Percentiles rank a stretch among this genome's conserved stretches.
Evolutionary conservation across 2,797 vertebrate genomes (phyloP).

Genomic region (Todus mexicanus): DNA sequence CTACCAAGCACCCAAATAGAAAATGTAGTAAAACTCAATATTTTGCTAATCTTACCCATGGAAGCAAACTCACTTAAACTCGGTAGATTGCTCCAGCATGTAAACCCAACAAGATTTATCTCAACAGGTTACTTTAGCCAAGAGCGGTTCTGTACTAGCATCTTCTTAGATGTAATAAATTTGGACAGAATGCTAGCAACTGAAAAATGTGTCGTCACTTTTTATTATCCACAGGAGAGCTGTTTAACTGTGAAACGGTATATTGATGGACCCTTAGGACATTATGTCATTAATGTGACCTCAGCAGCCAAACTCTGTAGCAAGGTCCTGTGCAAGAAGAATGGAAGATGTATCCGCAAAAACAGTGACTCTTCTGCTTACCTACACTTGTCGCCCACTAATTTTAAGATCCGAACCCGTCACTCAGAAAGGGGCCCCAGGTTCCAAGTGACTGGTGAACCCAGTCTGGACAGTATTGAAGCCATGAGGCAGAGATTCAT

Average conservation of each 20-base stretch:
- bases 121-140: neutral
- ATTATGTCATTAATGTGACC: constrained; percentile 89
- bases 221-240: constrained; percentile 76
- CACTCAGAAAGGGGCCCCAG: constrained; percentile 24
- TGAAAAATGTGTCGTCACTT: neutral
- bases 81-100: neutral
- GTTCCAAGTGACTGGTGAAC: constrained; percentile 77
- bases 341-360: constrained; percentile 86
- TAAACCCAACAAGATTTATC: neutral
- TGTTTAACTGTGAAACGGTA: constrained; percentile 84
- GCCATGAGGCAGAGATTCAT: constrained; percentile 86
- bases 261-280: constrained; percentile 82
- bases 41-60: neutral
- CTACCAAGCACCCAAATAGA: neutral
- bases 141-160: neutral
- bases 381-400: constrained; percentile 82
- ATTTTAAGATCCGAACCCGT: constrained; percentile 74
- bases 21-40: neutral
- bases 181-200: neutral
- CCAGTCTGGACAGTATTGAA: constrained; percentile 71
- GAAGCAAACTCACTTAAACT: neutral
- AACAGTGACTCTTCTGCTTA: constrained; percentile 75
- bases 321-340: constrained; percentile 86
- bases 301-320: constrained; percentile 89
- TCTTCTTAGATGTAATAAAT: neutral